phyloP scores from a whole-genome alignment of 35 echinoderm and acorn worm genomes.

The Strongylocentrotus purpuratus region DNA sequence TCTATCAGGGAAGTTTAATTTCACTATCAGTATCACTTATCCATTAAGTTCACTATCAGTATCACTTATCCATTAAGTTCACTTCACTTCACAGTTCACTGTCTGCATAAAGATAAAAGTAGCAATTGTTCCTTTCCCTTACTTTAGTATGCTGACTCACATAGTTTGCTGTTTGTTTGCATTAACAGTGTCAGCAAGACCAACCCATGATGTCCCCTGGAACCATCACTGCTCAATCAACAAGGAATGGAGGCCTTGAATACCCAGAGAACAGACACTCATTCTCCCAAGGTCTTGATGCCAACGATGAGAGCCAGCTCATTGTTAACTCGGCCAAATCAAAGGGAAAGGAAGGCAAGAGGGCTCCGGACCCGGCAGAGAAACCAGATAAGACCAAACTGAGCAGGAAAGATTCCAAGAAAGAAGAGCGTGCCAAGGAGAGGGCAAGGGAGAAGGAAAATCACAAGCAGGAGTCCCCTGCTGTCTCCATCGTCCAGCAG shows the following conservation, averaged over 20 bases:
- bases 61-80: too few relatives aligned
- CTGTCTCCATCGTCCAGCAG: background rate
- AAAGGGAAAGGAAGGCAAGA: conserved; percentile 12
- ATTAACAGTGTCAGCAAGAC: conserved; percentile 57
- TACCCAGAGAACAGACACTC: conserved; percentile 41
- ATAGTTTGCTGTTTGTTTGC: background rate
- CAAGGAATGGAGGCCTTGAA: conserved; percentile 21
- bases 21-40: too few relatives aligned
- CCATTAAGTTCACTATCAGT: too few relatives aligned
- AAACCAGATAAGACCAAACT: conserved; percentile 44
- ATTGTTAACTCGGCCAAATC: background rate
- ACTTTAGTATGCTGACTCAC: too few relatives aligned
- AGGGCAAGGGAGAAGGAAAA: conserved; percentile 28
- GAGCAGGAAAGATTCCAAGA: conserved; percentile 51
- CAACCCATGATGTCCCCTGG: conserved; percentile 48
- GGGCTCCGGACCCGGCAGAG: background rate
- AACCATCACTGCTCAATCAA: conserved; percentile 32
- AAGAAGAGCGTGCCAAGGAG: conserved; percentile 53
- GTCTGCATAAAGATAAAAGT: too few relatives aligned
- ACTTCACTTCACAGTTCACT: too few relatives aligned
- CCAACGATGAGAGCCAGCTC: conserved; percentile 45
- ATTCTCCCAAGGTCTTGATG: background rate
- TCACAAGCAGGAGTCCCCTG: background rate
- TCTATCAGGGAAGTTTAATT: too few relatives aligned
- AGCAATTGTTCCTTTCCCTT: too few relatives aligned